Percentiles rank a stretch among this genome's conserved stretches.
Conservation (phyloP, 2,888 invertebrate genomes). For the Vanessa cardui region DNA sequence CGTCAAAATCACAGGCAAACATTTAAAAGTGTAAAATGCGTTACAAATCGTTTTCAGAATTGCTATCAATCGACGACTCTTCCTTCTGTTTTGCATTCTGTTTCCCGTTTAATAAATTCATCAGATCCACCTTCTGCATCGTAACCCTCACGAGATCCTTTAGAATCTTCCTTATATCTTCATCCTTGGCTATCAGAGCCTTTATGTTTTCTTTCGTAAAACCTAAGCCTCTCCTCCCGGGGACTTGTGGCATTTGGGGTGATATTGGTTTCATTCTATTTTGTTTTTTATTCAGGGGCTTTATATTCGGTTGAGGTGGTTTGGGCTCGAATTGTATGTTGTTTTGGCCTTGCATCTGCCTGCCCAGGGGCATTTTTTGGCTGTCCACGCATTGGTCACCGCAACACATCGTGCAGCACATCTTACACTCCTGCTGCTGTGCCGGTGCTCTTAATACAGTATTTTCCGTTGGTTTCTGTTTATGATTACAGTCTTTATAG, state of each 20-base stretch:
- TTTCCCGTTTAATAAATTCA: conserved; percentile 55
- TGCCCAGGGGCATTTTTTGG: conserved; percentile 38
- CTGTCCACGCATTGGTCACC: conserved; percentile 56
- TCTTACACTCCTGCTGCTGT: conserved; percentile 48
- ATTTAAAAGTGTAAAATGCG: not conserved
- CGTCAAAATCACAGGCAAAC: no score
- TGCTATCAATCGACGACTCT: conserved; percentile 7
- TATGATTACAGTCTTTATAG: conserved; percentile 67
- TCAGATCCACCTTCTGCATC: conserved; percentile 72
- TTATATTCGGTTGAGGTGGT: conserved; percentile 39
- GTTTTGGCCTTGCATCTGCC: conserved; percentile 44
- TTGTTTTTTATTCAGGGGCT: conserved; percentile 46
- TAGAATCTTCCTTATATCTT: conserved; percentile 72
- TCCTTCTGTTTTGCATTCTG: conserved; percentile 27
- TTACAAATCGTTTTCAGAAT: conserved; percentile 39
- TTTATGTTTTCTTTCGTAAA: conserved; percentile 69
- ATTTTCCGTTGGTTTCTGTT: conserved; percentile 37
- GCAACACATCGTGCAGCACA: conserved; percentile 71
- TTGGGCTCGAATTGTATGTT: conserved; percentile 8
- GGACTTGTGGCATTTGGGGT: conserved; percentile 43
- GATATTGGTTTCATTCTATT: conserved; percentile 49
- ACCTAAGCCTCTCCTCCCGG: conserved; percentile 54
- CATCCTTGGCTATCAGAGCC: conserved; percentile 64
- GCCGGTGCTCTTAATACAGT: conserved; percentile 8
- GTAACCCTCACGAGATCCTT: conserved; percentile 74